Evolutionary conservation across 92 coral and sea anemone species (phyloP).

Genomic region (Epizoanthus rinbou): DNA sequence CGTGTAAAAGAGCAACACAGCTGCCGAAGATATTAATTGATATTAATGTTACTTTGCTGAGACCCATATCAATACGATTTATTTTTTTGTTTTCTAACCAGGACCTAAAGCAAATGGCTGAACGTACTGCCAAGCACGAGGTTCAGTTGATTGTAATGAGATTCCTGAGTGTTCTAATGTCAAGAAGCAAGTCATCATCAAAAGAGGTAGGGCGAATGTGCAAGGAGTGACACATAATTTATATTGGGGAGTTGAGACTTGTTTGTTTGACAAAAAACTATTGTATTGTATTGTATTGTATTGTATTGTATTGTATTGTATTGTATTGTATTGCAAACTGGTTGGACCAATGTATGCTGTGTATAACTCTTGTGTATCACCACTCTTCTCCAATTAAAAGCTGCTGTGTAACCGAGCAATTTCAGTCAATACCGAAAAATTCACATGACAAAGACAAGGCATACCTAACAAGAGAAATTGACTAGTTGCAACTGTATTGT

Average conservation of each 20-base stretch:
- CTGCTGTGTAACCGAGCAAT: too few species aligned
- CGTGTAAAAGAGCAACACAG: too few species aligned
- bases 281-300: neutral
- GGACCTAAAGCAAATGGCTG: constrained; percentile 71
- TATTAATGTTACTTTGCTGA: too few species aligned
- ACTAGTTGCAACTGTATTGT: neutral
- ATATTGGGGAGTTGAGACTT: neutral
- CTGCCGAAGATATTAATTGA: too few species aligned
- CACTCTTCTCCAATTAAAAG: too few species aligned
- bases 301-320: neutral
- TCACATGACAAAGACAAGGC: too few species aligned
- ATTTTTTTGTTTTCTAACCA: neutral
- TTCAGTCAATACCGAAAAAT: too few species aligned
- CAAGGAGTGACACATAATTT: neutral
- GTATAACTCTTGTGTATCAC: too few species aligned
- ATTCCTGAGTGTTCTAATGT: constrained; percentile 94
- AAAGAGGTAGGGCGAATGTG: constrained; percentile 66
- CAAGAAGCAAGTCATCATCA: constrained; percentile 77
- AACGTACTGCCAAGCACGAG: constrained; percentile 82
- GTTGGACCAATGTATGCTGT: too few species aligned
- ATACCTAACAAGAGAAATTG: neutral
- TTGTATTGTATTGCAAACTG: too few species aligned
- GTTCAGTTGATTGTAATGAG: constrained; percentile 96
- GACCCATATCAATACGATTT: neutral
- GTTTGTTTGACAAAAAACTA: neutral